Base-by-base conservation (phyloP, 1,140 invertebrate genomes). In the Harpegnathos saltator region DNA sequence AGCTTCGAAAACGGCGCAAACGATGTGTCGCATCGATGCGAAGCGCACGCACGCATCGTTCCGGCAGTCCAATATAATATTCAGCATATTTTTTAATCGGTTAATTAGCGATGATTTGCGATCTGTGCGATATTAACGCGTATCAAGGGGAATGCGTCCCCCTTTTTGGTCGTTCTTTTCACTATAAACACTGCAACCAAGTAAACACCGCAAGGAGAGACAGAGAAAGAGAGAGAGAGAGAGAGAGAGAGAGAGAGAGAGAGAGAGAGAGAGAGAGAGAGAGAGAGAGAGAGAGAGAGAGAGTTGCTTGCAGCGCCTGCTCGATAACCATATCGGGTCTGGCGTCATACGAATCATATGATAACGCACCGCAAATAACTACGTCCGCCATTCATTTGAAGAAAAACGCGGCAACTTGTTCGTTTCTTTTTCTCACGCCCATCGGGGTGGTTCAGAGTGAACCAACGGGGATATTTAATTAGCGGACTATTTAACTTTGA, bases 401-500 rank as follows among this genome's bases (percentile, higher is more conserved):
- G n/a, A n/a, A 71, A 72, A 59, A 56, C 50, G 52, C 33, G 14
- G n/a, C 1, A 14, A 3, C 3, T 50, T 52, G 14, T 29, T 12
- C 38, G 7, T 58, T 87, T 89, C 61, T 59, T 48, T n/a, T 44
- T 74, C 71, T 65, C 82, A 14, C 22, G 68, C 22, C 62, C 74
- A 69, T 65, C 62, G 69, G 56, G 74, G 69, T 84, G 74, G 62
- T 58, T 65, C 62, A 26, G n/a, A n/a, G 26, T 15, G 44, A 52
- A 26, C 26, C 54, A 84, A 50, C 82, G 58, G 52, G 61, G 59
- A 62, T 71, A 77, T 90, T 87, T 89, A 90, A 90, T 90, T 90
- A 90, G 81, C 84, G 68, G 88, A 80, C 72, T 87, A 87, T 87
- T 90, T 81, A 85, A 68, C 44, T 50, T 85, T 80, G 89, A 85